Evolutionary conservation across 2,113 vertebrate species (phyloP).

Genomic region (Sinocyclocheilus anshuiensis): DNA sequence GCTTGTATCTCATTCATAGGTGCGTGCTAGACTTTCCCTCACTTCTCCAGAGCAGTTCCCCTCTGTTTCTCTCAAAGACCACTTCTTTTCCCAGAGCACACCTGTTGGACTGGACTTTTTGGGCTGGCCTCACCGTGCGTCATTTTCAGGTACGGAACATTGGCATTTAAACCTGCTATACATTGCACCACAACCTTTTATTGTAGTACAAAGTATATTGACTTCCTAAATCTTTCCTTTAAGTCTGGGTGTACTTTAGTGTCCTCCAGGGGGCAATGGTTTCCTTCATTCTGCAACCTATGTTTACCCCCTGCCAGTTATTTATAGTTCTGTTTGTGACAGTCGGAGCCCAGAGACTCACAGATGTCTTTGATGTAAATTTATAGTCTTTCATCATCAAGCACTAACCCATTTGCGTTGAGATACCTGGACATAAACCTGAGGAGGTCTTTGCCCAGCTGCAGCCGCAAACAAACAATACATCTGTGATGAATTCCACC

Average conservation of each 20-base stretch:
- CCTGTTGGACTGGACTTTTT: slow-evolving; percentile 74
- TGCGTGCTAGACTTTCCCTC: slow-evolving; percentile 61
- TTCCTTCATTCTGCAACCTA: slow-evolving; percentile 4
- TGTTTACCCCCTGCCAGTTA: slow-evolving; percentile 20
- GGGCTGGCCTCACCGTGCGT: slow-evolving; percentile 66
- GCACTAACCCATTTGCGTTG: background rate
- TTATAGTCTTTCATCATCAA: slow-evolving; percentile 20
- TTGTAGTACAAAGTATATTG: background rate
- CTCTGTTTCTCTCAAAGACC: slow-evolving; percentile 68
- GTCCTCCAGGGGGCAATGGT: slow-evolving; percentile 41
- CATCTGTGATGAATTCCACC: slow-evolving; percentile 32
- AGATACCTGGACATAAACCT: background rate
- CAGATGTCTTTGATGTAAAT: slow-evolving; percentile 17
- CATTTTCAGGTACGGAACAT: slow-evolving; percentile 67
- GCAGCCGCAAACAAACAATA: background rate
- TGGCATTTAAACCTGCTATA: background rate
- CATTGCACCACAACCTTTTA: background rate
- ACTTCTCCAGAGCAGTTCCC: slow-evolving; percentile 66
- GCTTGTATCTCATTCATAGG: slow-evolving; percentile 58
- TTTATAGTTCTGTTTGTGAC: slow-evolving; percentile 32
- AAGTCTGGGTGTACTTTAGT: background rate
- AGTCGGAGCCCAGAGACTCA: background rate
- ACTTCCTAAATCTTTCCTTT: slow-evolving; percentile 6
- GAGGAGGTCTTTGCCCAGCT: background rate
- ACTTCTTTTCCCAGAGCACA: slow-evolving; percentile 79